Percentiles rank a stretch among this genome's conserved stretches.
Evolutionary conservation across 2,113 vertebrate species (phyloP).

Genomic region (Sciurus niger): DNA sequence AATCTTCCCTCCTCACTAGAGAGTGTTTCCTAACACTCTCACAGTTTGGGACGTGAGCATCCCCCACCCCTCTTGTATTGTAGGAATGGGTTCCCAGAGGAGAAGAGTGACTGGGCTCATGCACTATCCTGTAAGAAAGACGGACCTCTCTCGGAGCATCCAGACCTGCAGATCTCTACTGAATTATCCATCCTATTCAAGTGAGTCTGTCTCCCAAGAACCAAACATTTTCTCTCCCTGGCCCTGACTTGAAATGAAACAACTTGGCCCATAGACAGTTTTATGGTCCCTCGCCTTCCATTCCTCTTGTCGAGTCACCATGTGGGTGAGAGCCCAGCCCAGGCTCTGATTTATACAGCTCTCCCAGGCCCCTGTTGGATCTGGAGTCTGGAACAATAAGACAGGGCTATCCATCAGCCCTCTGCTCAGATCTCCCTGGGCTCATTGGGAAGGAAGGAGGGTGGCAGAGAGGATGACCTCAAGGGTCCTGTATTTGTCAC

Average conservation of each 20-base stretch:
- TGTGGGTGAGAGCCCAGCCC: constrained; percentile 45
- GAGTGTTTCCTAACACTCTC: not conserved
- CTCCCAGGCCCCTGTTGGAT: constrained; percentile 74
- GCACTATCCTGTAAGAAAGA: not conserved
- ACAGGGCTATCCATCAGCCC: constrained; percentile 74
- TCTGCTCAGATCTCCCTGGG: constrained; percentile 60
- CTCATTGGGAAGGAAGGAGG: constrained; percentile 60
- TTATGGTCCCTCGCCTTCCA: constrained; percentile 81
- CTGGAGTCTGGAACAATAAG: constrained; percentile 77
- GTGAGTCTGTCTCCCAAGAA: constrained; percentile 38
- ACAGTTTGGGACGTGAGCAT: not conserved
- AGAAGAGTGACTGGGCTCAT: not conserved
- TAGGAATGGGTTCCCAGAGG: not conserved
- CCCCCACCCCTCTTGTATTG: not conserved
- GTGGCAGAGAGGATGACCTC: constrained; percentile 60
- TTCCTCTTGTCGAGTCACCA: constrained; percentile 78
- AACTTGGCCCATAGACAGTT: constrained; percentile 81
- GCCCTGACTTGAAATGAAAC: constrained; percentile 82
- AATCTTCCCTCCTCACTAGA: not conserved
- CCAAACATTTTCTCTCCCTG: constrained; percentile 75
- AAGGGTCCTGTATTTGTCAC: constrained; percentile 71
- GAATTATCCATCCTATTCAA: not conserved
- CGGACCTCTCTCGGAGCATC: not conserved
- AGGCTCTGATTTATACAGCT: constrained; percentile 78
- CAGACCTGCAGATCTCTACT: no score